Evolutionary conservation across 2,888 invertebrate genomes (phyloP), one percentile per base, ranked within the genome.

Genomic region (Euspilapteryx auroguttella): DNA sequence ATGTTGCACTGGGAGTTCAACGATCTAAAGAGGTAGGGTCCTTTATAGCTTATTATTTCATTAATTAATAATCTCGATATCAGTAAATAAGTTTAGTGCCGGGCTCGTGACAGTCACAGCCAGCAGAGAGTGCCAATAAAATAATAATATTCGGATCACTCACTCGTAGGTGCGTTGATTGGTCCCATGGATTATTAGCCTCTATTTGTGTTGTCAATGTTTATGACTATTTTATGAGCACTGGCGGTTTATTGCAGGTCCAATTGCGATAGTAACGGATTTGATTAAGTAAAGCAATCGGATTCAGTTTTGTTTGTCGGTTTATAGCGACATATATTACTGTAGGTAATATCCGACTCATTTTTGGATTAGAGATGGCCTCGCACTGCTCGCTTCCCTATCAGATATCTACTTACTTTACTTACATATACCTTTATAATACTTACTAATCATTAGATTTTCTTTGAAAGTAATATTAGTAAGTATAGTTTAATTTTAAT

Each of bases 151-250:
- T 52, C 51, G 44, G 42, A 46, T 41, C 40, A 45, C 44, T 44
- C 44, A 42, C 37, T 35, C 44, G 41, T 20, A 26, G 44, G 17
- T 17, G 24, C 13, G 51, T 54, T 57, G 66, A 69, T 68, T 65
- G 66, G 68, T 46, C 49, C 45, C 49, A 40, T 55, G 41, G 54
- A 57, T 68, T 66, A 69, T 66, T 69, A 68, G 65, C 45, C 47
- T 51, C 56, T 68, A 68, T 69, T 71, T 68, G 68, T 65, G 57
- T 55, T 66, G 64, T 68, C 69, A 61, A 65, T 69, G 68, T 71
- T 73, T 73, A 73, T 62, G 55, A 44, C 50, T 41, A 36, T 68
- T 73, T 73, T 71, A 73, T 66, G 63, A 56, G 48, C 55, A 45
- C 49, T 56, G 50, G 52, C 49, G 55, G 64, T 69, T 71, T 73